phyloP scores from a whole-genome alignment of 2,888 invertebrate genomes.

The Monochamus alternatus region DNA sequence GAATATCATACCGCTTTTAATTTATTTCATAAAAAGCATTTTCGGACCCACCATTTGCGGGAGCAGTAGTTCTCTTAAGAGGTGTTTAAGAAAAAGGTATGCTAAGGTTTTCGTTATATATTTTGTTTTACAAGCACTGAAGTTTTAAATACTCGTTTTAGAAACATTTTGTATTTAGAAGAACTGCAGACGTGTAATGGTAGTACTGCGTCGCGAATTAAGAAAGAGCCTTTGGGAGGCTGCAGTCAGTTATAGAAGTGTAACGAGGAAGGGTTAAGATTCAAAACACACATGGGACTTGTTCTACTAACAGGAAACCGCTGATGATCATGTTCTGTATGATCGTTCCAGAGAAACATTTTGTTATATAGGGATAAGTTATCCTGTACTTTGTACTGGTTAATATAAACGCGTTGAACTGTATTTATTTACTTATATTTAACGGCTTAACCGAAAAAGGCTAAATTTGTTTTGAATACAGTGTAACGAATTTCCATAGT shows the following conservation, averaged over 20 bases:
- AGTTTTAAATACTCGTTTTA: too few relatives aligned
- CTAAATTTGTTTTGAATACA: too few relatives aligned
- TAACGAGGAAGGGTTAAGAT: neutral
- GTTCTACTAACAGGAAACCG: slow-evolving; percentile 3
- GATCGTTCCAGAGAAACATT: neutral
- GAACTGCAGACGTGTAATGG: neutral
- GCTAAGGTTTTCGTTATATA: too few relatives aligned
- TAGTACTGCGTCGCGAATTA: slow-evolving; percentile 1
- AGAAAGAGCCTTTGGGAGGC: neutral
- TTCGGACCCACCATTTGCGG: too few relatives aligned
- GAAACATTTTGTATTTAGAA: too few relatives aligned
- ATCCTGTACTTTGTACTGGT: neutral
- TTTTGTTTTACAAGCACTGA: too few relatives aligned
- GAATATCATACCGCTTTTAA: too few relatives aligned
- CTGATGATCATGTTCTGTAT: neutral
- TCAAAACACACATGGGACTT: slow-evolving; percentile 7
- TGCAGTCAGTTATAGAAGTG: slow-evolving; percentile 1
- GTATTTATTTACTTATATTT: neutral
- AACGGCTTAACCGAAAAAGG: neutral
- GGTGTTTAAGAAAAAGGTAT: too few relatives aligned
- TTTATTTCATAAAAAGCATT: too few relatives aligned
- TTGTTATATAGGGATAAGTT: neutral
- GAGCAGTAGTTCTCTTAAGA: too few relatives aligned
- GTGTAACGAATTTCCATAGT: too few relatives aligned
- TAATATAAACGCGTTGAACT: too few relatives aligned